Conservation (phyloP, 2,113 vertebrate genomes). For the Apodemus speciosus region DNA sequence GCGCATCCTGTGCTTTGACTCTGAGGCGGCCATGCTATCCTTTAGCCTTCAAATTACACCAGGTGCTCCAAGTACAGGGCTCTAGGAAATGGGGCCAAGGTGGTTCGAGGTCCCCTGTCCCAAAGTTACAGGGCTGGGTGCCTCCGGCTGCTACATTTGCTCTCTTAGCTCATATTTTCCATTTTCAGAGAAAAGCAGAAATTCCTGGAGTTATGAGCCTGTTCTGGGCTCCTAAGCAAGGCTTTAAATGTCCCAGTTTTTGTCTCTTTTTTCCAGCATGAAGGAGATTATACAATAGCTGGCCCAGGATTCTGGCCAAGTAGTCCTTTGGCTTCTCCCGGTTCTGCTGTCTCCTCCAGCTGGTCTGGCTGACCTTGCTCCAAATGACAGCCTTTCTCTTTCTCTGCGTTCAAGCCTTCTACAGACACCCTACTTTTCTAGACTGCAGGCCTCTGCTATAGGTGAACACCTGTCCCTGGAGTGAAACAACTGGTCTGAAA, state of each 20-base stretch:
- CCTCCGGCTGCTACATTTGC: neutral
- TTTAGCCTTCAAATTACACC: conserved; percentile 39
- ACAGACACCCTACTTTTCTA: conserved; percentile 50
- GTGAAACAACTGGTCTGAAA: conserved; percentile 44
- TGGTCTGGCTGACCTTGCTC: conserved; percentile 70
- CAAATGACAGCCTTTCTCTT: neutral
- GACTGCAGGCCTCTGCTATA: conserved; percentile 10
- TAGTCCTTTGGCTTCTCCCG: conserved; percentile 64
- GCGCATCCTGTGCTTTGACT: conserved; percentile 64
- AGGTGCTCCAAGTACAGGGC: conserved; percentile 18
- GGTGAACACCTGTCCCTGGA: conserved; percentile 1
- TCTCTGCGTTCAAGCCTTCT: neutral
- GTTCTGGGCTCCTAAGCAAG: conserved; percentile 74
- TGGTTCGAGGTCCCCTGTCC: neutral
- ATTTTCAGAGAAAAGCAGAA: conserved; percentile 67
- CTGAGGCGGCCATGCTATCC: conserved; percentile 36
- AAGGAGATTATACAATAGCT: conserved; percentile 80
- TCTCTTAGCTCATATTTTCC: conserved; percentile 74
- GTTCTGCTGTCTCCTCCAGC: conserved; percentile 76
- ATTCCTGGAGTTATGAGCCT: conserved; percentile 62
- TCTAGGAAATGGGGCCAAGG: neutral
- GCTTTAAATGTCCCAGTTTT: conserved; percentile 73
- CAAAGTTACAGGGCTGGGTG: conserved; percentile 7
- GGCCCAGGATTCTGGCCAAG: conserved; percentile 72
- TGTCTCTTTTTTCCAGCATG: conserved; percentile 74